These are phyloP conservation scores for Drosophila prostipennis DNA, from an alignment of 2,888 invertebrate genomes.

Conservation along the genomic window DNA sequence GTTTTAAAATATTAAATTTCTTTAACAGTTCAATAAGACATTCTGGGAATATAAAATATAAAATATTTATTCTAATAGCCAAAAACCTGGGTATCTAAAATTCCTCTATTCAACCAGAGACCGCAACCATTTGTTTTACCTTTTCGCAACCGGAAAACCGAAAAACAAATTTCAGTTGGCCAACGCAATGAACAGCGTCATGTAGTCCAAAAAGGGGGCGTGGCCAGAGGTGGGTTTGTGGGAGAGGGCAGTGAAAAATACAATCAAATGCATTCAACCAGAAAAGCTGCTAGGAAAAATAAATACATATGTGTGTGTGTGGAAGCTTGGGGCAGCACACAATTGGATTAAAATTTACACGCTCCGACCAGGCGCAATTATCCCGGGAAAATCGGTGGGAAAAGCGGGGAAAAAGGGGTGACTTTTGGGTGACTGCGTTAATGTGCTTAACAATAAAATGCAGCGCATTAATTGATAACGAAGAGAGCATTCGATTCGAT, in stretches of 20 bases:
- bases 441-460: conserved; percentile 80
- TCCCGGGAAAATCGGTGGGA: conserved; percentile 42
- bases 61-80: neutral
- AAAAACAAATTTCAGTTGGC: conserved; percentile 62
- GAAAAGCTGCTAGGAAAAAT: conserved; percentile 77
- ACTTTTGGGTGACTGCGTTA: conserved; percentile 74
- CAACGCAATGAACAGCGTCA: conserved; percentile 65
- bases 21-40: neutral
- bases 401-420: neutral
- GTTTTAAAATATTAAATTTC: neutral
- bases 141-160: conserved; percentile 49
- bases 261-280: conserved; percentile 78
- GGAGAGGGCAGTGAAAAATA: conserved; percentile 65
- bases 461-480: conserved; percentile 76
- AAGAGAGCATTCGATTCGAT: conserved; percentile 20
- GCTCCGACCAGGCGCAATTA: conserved; percentile 76
- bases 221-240: conserved; percentile 18
- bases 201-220: conserved; percentile 20
- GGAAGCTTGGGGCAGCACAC: conserved; percentile 68
- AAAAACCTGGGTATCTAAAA: neutral
- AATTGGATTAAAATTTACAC: conserved; percentile 81
- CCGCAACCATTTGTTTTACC: conserved; percentile 50
- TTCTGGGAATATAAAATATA: neutral
- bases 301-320: conserved; percentile 69
- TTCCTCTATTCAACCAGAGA: neutral